These are phyloP conservation scores for Lepeophtheirus nordmannii DNA, from an alignment of 2,888 invertebrate species.

Conservation along the genomic window DNA sequence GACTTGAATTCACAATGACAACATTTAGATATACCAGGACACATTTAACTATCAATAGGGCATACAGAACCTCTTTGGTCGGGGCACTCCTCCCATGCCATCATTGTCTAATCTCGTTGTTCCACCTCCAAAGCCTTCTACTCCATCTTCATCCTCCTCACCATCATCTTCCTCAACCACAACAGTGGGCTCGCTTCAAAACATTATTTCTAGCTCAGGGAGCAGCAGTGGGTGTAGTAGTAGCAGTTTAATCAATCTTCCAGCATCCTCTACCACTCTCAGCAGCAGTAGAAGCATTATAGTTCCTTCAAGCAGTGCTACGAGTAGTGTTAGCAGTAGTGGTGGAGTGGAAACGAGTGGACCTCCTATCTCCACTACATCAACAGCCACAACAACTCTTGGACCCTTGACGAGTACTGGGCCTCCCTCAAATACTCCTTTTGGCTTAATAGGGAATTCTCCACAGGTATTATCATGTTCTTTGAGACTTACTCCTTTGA, in stretches of 20 bases:
- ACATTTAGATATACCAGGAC: neutral
- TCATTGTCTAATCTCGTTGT: neutral
- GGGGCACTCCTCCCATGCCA: slow-evolving; percentile 1
- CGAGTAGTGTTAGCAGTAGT: neutral
- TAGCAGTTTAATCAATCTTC: neutral
- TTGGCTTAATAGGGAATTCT: neutral
- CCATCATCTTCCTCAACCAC: neutral
- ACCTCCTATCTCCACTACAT: neutral
- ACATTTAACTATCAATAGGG: neutral
- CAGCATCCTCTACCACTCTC: neutral
- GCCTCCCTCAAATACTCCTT: neutral
- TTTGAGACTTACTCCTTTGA: neutral
- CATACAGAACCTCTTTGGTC: neutral
- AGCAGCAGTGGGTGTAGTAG: neutral
- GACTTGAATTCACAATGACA: neutral
- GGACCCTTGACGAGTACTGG: neutral
- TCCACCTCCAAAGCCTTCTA: neutral
- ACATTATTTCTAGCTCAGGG: neutral
- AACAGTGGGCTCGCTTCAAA: slow-evolving; percentile 5
- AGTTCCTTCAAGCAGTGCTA: neutral
- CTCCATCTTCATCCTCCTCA: neutral
- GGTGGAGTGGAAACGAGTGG: neutral
- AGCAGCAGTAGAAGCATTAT: neutral
- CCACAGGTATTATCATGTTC: neutral
- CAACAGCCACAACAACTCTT: neutral